Evolutionary conservation across 2,888 invertebrate species (phyloP).

Genomic region (Minunthozetes semirufus): DNA sequence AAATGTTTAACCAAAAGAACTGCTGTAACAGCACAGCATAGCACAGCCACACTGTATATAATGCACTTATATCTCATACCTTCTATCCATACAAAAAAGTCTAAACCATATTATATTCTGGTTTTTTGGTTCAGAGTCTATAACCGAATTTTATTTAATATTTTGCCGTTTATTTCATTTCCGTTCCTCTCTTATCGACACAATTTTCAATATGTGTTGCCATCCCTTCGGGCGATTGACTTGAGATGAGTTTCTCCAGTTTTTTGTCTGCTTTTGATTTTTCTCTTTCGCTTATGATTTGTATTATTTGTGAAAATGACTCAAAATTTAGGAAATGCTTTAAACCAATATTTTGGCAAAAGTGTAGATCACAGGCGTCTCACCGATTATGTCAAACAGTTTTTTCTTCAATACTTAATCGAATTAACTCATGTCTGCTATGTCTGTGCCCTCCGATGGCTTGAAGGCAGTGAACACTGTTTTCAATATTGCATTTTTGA

Average conservation of each 20-base stretch:
- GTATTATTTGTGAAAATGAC: not conserved
- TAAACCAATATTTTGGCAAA: not conserved
- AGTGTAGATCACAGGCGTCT: not conserved
- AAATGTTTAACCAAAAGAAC: constrained; percentile 4
- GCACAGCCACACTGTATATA: not conserved
- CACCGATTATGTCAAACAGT: constrained; percentile 4
- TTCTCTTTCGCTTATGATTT: not conserved
- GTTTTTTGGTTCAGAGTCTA: not conserved
- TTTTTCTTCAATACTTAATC: not conserved
- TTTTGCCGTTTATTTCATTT: constrained; percentile 29
- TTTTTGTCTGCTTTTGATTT: no score
- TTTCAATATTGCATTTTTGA: not conserved
- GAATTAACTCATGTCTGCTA: constrained; percentile 2
- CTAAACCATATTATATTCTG: not conserved
- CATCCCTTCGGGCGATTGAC: constrained; percentile 13
- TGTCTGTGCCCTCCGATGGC: not conserved
- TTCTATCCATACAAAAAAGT: not conserved
- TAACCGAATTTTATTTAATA: constrained; percentile 17
- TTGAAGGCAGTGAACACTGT: not conserved
- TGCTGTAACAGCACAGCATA: not conserved
- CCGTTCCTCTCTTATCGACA: constrained; percentile 15
- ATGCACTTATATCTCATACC: not conserved
- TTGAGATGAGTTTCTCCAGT: not conserved
- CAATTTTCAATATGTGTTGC: constrained; percentile 21
- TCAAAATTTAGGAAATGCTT: not conserved